Evolutionary conservation across 1,140 invertebrate species (phyloP).

Genomic region (Plutomurus gul): DNA sequence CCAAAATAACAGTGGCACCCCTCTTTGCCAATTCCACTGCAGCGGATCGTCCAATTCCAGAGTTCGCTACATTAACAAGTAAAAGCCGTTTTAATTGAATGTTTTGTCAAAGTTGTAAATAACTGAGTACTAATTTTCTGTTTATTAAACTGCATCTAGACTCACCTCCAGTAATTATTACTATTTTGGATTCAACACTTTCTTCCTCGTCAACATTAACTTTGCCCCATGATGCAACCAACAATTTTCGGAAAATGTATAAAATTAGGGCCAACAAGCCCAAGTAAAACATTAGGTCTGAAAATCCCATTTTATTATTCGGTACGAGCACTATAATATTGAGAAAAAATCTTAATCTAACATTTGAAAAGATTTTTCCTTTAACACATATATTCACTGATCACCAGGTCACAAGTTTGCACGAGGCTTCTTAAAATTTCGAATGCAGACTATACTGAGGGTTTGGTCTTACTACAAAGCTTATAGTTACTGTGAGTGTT

Average conservation of each 20-base stretch:
- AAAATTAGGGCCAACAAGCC: not conserved
- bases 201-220: constrained; percentile 59
- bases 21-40: constrained; percentile 68
- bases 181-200: constrained; percentile 65
- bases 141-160: constrained; percentile 78
- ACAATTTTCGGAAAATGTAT: not conserved
- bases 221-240: constrained; percentile 61
- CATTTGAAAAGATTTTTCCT: too few relatives aligned
- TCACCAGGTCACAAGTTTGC: too few relatives aligned
- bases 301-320: not conserved
- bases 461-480: too few relatives aligned
- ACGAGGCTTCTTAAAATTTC: too few relatives aligned
- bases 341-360: too few relatives aligned
- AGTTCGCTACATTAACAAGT: too few relatives aligned
- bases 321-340: too few relatives aligned
- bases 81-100: too few relatives aligned
- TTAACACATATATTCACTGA: too few relatives aligned
- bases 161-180: constrained; percentile 78
- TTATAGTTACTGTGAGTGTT: not conserved
- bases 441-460: too few relatives aligned
- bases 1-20: constrained; percentile 73
- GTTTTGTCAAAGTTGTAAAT: too few relatives aligned
- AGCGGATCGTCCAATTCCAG: constrained; percentile 78
- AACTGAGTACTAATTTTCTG: too few relatives aligned
- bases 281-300: not conserved